Conservation (phyloP, 1,140 invertebrate genomes). For the Acromyrmex heyeri region DNA sequence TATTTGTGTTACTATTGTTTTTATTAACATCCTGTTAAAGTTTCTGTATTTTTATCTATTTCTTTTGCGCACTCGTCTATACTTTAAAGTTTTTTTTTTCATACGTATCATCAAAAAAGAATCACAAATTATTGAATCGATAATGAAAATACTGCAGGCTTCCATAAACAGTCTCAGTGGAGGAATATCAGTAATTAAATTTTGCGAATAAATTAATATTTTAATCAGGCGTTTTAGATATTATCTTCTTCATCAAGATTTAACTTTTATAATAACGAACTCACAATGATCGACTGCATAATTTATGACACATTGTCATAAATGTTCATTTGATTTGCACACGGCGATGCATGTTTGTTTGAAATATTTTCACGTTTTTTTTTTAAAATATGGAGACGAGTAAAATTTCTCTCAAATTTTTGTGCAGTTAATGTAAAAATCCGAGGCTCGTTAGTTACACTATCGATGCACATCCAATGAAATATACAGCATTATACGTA, state of each 20-base stretch:
- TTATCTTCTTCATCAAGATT: neutral
- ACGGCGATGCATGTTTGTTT: neutral
- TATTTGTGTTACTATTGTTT: neutral
- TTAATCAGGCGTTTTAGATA: constrained; percentile 1
- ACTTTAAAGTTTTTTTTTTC: neutral
- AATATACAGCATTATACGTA: constrained; percentile 19
- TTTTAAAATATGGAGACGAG: neutral
- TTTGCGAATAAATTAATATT: constrained; percentile 20
- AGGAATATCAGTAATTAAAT: constrained; percentile 16
- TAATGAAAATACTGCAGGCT: neutral
- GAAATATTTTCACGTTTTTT: neutral
- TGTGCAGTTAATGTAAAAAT: constrained; percentile 17
- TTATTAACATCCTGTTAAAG: neutral
- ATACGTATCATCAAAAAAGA: too few species aligned
- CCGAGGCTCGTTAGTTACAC: constrained; percentile 16
- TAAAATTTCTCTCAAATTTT: constrained; percentile 42
- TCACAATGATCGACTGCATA: neutral
- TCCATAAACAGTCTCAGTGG: neutral
- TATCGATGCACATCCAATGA: neutral
- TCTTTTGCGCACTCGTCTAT: too few species aligned
- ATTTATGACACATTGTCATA: neutral
- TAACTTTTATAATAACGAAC: neutral
- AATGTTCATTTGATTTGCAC: neutral
- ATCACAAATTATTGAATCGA: neutral
- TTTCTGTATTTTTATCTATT: too few species aligned